A percentile compares a stretch with the other conserved stretches of the same genome.
Conservation (phyloP, 2,888 invertebrate species). For the Tyria jacobaeae region DNA sequence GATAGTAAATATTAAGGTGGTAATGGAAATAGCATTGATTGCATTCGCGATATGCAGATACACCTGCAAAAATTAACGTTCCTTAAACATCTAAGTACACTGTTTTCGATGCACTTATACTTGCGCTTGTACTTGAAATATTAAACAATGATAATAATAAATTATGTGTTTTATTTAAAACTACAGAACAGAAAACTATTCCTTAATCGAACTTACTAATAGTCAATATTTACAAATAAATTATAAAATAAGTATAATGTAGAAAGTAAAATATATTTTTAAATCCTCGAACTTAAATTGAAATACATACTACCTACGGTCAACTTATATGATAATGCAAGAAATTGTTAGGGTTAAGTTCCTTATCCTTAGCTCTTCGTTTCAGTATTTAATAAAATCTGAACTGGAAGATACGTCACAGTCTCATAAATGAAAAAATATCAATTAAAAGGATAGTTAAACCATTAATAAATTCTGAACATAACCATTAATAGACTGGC, state of each 20-base stretch:
- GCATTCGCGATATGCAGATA: no score
- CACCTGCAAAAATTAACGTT: no score
- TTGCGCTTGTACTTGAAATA: no score
- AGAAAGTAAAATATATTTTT: no score
- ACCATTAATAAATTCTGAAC: background rate
- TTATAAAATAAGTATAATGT: background rate
- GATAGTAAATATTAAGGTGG: background rate
- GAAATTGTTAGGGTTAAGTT: background rate
- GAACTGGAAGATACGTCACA: background rate
- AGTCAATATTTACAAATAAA: constrained; percentile 43
- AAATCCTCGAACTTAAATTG: no score
- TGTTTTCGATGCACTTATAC: no score
- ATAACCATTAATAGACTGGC: background rate
- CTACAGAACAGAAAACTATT: no score
- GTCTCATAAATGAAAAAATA: background rate
- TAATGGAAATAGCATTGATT: background rate
- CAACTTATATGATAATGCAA: background rate
- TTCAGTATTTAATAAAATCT: background rate
- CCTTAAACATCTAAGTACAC: no score
- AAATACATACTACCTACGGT: no score
- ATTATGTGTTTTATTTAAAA: constrained; percentile 41
- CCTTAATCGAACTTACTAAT: constrained; percentile 29
- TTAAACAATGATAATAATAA: constrained; percentile 31
- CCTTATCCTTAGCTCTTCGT: background rate
- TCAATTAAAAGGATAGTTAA: background rate